Conservation (phyloP, 1,140 invertebrate genomes). For the Ostrea edulis region DNA sequence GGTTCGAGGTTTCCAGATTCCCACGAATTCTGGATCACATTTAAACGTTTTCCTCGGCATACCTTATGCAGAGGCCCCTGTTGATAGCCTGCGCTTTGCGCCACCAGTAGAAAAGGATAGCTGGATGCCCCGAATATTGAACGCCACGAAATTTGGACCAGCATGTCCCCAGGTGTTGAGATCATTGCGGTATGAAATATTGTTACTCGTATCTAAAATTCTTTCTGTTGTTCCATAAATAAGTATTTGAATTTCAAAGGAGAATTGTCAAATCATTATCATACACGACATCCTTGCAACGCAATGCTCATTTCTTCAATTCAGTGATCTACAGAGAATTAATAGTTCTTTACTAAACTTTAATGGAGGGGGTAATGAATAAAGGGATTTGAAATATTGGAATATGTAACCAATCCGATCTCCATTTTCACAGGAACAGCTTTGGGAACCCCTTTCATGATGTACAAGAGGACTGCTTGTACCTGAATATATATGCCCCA, state of each 20-base stretch:
- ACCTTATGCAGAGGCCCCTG: not conserved
- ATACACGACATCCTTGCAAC: too few relatives aligned
- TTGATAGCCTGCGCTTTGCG: not conserved
- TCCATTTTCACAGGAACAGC: not conserved
- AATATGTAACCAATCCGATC: not conserved
- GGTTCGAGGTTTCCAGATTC: not conserved
- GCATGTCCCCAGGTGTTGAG: not conserved
- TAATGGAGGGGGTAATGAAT: not conserved
- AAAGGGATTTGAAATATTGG: not conserved
- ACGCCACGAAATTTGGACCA: not conserved
- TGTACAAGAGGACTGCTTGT: conserved; percentile 14
- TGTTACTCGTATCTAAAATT: not conserved
- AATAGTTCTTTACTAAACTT: not conserved
- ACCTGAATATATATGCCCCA: conserved; percentile 6
- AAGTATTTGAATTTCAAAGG: not conserved
- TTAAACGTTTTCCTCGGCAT: not conserved
- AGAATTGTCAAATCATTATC: not conserved
- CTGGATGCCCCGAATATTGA: not conserved
- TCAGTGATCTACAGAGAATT: too few relatives aligned
- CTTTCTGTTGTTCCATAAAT: not conserved
- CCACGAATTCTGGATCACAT: not conserved
- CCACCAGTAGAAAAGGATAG: not conserved
- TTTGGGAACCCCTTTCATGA: not conserved
- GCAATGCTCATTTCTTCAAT: not conserved
- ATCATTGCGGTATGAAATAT: not conserved